Base-by-base conservation (phyloP, 2,113 vertebrate genomes). In the Andinoacara biseriatus region DNA sequence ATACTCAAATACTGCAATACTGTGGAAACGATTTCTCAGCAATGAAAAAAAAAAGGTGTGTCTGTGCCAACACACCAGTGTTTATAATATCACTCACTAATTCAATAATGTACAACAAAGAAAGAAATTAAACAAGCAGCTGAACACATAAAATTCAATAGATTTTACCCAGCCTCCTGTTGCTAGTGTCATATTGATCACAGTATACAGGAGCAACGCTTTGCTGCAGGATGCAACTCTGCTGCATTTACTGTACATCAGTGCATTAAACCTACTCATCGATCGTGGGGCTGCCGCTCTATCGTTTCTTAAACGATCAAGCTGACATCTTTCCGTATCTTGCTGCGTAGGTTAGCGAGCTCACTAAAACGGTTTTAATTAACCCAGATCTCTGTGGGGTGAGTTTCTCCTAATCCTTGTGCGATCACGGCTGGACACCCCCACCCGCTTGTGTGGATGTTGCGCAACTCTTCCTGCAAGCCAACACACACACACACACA, bases 281-380 rank as follows among this genome's bases (percentile, higher is more conserved):
- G 75, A 74, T 22, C 63, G 75, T 46, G 52, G 49, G 46, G 33
- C 67, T 74, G 24, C 78, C 79, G 85, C 54, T 89, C 91, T 90
- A 93, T 91, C 88, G 10, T 49, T 54, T 76, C 83, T 81, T 57
- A 81, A 93, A 93, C 91, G 91, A 94, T 91, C 91, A 92, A 89
- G 88, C 33, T 22, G 26, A 72, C 80, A 58, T 90, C 83, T 86
- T 80, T 89, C 72, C 63, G 74, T n/a, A 84, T 91, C 81, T 88
- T 26, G 40, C 88, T 24, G 82, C 60, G 80, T 72, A 81, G 87
- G 87, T 92, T 88, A 89, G 87, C 79, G 20, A 85, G 89, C 87
- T 90, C 86, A 76, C 87, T 85, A 91, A 93, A 91, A 82, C 86
- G 84, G 85, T 89, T 93, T 93, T 93, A 92, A 94, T 95, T 94